Conservation (phyloP, 2,113 vertebrate species). For the Archilochus colubris region DNA sequence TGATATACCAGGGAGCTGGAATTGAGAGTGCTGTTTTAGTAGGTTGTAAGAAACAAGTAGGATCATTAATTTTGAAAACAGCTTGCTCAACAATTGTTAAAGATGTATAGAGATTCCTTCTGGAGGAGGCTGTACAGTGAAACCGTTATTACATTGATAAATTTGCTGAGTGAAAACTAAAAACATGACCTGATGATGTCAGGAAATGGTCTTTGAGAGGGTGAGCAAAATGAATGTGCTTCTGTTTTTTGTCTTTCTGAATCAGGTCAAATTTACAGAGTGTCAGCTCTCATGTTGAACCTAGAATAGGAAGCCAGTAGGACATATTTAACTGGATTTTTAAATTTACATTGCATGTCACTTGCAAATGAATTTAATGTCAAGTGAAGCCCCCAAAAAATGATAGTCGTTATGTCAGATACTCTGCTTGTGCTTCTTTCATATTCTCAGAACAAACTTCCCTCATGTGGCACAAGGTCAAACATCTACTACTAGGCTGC, state of each 20-base stretch:
- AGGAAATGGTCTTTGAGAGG: neutral
- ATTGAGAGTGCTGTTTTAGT: neutral
- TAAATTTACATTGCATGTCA: accelerated
- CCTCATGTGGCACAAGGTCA: neutral
- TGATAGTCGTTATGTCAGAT: neutral
- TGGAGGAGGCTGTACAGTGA: neutral
- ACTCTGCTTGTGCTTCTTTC: neutral
- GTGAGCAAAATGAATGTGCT: neutral
- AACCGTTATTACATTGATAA: neutral
- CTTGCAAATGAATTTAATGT: neutral
- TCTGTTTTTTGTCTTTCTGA: neutral
- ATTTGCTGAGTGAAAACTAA: neutral
- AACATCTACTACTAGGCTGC: neutral
- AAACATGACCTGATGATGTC: neutral
- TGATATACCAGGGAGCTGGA: neutral
- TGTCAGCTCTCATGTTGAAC: neutral
- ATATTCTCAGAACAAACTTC: neutral
- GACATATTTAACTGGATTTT: neutral
- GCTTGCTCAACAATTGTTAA: neutral
- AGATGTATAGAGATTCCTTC: neutral
- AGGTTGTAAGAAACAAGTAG: neutral
- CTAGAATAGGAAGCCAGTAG: neutral
- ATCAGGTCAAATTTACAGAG: neutral
- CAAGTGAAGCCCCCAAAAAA: neutral
- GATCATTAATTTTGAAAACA: neutral